Evolutionary conservation across 2,888 invertebrate genomes (phyloP).

Genomic region (Corythucha ciliata): DNA sequence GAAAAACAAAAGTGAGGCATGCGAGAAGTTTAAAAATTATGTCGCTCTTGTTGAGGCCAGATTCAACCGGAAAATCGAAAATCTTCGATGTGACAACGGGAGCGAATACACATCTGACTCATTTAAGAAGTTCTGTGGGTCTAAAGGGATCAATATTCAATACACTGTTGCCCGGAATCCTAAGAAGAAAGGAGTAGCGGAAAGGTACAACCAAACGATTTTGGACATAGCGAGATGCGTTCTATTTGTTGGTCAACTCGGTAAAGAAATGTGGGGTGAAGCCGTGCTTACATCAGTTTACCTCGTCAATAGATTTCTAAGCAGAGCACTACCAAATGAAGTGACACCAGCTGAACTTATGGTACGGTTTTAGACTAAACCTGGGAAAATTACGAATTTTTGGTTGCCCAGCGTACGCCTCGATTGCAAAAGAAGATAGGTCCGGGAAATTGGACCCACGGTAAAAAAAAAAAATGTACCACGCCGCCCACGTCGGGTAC

Average conservation of each 20-base stretch:
- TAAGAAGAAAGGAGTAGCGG: not conserved
- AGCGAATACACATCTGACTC: slow-evolving; percentile 5
- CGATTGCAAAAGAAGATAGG: slow-evolving; percentile 23
- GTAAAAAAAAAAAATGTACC: not conserved
- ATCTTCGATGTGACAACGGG: slow-evolving; percentile 1
- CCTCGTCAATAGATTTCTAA: slow-evolving; percentile 35
- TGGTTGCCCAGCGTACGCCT: slow-evolving; percentile 31
- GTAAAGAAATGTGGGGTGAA: slow-evolving; percentile 36
- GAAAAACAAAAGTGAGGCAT: not conserved
- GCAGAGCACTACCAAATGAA: slow-evolving; percentile 18
- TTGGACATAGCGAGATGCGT: slow-evolving; percentile 2
- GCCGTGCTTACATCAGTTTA: slow-evolving; percentile 35
- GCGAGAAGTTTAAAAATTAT: not conserved
- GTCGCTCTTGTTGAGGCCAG: not conserved
- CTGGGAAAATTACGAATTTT: slow-evolving; percentile 36
- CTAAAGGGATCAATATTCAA: not conserved
- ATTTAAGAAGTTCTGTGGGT: slow-evolving; percentile 4
- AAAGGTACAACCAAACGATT: not conserved
- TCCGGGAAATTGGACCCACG: slow-evolving; percentile 19
- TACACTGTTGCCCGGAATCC: not conserved
- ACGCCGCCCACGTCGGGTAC: slow-evolving; percentile 14
- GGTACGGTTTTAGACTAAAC: slow-evolving; percentile 36
- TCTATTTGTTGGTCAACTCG: not conserved
- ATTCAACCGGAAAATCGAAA: not conserved
- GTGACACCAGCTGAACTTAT: slow-evolving; percentile 27